A percentile compares a stretch with the other conserved stretches of the same genome.
Evolutionary conservation across 2,797 vertebrate genomes (phyloP).

Genomic region (Bovichtus diacanthus): DNA sequence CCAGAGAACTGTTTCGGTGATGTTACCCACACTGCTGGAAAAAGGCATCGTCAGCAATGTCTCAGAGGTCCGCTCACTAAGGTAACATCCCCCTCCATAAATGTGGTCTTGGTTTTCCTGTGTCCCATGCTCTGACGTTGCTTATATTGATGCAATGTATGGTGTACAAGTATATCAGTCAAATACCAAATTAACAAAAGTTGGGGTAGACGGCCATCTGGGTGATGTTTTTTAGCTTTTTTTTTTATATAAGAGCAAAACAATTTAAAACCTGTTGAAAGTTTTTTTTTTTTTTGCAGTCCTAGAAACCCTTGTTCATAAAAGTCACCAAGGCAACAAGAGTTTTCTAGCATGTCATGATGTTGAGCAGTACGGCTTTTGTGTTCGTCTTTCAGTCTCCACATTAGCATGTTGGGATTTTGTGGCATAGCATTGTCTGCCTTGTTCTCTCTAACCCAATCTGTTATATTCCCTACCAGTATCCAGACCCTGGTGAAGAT

Average conservation of each 20-base stretch:
- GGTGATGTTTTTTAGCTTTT: not conserved
- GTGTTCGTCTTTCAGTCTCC: not conserved
- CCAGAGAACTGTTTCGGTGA: constrained; percentile 90
- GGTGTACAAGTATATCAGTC: not conserved
- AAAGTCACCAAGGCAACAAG: not conserved
- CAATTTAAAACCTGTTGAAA: not conserved
- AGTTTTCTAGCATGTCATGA: not conserved
- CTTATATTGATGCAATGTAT: not conserved
- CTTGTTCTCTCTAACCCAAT: not conserved
- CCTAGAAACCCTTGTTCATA: not conserved
- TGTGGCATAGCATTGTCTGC: not conserved
- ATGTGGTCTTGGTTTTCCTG: not conserved
- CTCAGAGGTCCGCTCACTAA: constrained; percentile 94
- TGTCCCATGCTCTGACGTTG: not conserved
- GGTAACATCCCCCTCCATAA: constrained; percentile 79
- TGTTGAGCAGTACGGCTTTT: not conserved
- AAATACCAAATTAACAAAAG: not conserved
- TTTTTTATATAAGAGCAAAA: not conserved
- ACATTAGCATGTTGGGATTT: not conserved
- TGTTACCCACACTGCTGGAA: constrained; percentile 94
- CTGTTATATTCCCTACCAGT: constrained; percentile 70
- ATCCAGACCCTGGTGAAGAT: constrained; percentile 99
- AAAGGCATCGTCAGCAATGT: constrained; percentile 96
- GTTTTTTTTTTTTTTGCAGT: not conserved
- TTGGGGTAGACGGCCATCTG: not conserved